Evolutionary conservation across 2,888 invertebrate species (phyloP), one percentile per base, ranked within the genome.

Genomic region (Mycogona germanica): DNA sequence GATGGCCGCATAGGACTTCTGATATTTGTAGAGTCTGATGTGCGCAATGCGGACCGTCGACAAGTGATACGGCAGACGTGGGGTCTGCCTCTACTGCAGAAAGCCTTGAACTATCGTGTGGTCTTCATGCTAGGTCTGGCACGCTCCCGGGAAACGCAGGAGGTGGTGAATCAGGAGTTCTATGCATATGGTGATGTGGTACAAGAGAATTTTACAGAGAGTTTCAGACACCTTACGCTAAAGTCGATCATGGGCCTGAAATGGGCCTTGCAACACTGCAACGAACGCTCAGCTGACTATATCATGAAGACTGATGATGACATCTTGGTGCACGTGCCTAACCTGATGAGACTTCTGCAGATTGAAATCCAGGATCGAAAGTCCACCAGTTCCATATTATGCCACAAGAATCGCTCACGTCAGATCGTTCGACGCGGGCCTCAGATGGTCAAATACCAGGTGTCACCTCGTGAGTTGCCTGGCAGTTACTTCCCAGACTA

Each of bases 51-150:
- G 9, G 58, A 56, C n/a, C 47, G 60, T 40, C 52, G 66, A 23
- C 37, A 56, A 30, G 61, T 59, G 2, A 65, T 66, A 12, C 56
- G 66, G 7, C 56, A 61, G 6, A 65, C 66, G 1, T 66, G 65
- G 65, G 66, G 61, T 6, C 54, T 61, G 19, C 56, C 40, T 14
- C 23, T 55, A 26, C 45, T 63, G 2, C 63, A 63, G 50, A 35
- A 57, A 6, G 57, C 58, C 1, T 54, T 58, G 19, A 63, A 63
- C 32, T 62, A 59, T 35, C 51, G 60, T n/a, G 49, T 63, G 12
- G 57, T 61, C 3, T 63, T 61, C 47, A 41, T 63, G 12, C 44
- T 63, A 5, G 62, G 62, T 4, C 46, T 53, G 17, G 26, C 52
- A 26, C 41, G 26, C 1, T 40, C 53, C 1, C 35, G 38, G 19